Evolutionary conservation across 35 echinoderm and acorn worm species (phyloP), one percentile per base, ranked within the genome.

Genomic region (Nesometra sesokonis): DNA sequence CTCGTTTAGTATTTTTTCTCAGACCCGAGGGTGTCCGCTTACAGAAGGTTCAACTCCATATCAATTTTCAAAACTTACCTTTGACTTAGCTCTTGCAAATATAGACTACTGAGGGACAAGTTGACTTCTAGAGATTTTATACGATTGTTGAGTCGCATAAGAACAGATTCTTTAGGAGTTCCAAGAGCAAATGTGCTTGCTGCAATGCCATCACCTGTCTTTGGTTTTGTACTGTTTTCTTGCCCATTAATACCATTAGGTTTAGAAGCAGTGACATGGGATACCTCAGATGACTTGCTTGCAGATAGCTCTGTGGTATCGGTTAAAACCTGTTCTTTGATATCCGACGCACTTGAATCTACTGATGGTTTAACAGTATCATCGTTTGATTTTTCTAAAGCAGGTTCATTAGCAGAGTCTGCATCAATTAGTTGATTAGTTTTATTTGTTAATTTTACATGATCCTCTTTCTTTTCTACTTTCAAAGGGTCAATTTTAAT

Each of bases 141-240:
- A 3, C 96, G 90, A 90, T 99, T 99, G 52, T 99, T 99, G 3
- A 99, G 88, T 78, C 96, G 94, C 96, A 99, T 99, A 79, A 99
- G 91, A 0, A 99, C 90, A 9, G 96, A 94, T 30, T 99, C 96
- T 76, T 99, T 99, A 40, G 93, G 92, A 0, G 84, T 36, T 4
- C 90, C 90, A 39, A 46, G 35, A 8, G 39, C 30, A 78, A 77
- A 85, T 32, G 76, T 17, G 35, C 32, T 35, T 67, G 37, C 17
- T 15, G 37, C 27, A 32, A 35, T 36, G 3, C 81, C 35, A 37
- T 29, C 37, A 37, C 81, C 81, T 38, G 29, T 37, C 21, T 34
- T 36, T 83, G 34, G 35, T 30, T 83, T 38, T 83, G 34, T 38
- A 83, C 34, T 39, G 35, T 83, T 38, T 38, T 34, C 34, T 17